Conservation (phyloP, 2,888 invertebrate genomes). For the Geotrupes spiniger region DNA sequence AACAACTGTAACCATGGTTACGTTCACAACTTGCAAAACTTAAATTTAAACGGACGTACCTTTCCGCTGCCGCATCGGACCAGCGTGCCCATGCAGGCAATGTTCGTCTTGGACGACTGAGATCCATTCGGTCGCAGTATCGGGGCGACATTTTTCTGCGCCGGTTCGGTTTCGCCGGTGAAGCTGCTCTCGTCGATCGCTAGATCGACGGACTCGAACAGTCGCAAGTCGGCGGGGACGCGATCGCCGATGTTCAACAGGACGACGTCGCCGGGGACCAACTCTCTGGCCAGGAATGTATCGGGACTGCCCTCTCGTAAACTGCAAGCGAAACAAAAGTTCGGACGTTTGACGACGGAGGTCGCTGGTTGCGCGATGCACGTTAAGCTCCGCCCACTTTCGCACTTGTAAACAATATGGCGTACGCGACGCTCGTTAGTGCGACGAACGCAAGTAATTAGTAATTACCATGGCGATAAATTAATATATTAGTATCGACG, state of each 20-base stretch:
- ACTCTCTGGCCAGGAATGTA: conserved; percentile 87
- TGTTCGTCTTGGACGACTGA: conserved; percentile 74
- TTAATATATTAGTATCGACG: no score
- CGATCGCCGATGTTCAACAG: conserved; percentile 91
- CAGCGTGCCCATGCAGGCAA: conserved; percentile 98
- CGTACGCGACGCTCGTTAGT: no score
- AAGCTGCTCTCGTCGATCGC: conserved; percentile 98
- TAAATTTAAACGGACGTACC: conserved; percentile 56
- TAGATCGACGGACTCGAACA: conserved; percentile 90
- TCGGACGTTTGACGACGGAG: no score
- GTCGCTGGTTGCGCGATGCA: no score
- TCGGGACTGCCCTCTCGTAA: conserved; percentile 83
- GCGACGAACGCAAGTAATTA: no score
- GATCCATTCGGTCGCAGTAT: conserved; percentile 55
- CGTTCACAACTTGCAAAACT: no score
- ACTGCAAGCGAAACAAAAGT: conserved; percentile 60
- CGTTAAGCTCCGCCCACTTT: no score
- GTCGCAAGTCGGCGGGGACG: conserved; percentile 93
- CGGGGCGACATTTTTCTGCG: conserved; percentile 69
- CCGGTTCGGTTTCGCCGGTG: conserved; percentile 97
- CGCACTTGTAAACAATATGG: no score
- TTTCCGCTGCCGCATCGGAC: conserved; percentile 95
- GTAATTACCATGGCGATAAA: no score
- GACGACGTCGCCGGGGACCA: conserved; percentile 97
- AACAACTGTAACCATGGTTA: no score